Conservation (phyloP, 2,797 vertebrate genomes). For the Knipowitschia caucasica region DNA sequence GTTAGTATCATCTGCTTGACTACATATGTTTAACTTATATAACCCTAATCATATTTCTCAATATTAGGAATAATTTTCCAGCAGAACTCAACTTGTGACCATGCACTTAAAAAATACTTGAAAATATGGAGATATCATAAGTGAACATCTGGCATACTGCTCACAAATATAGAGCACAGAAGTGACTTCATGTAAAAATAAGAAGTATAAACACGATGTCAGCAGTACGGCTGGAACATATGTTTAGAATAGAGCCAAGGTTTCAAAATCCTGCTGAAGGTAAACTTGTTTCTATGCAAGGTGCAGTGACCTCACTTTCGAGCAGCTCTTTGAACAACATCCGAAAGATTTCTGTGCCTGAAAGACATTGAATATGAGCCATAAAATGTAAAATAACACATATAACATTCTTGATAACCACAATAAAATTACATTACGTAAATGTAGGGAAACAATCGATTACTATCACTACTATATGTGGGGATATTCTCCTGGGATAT, state of each 20-base stretch:
- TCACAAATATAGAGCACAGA: constrained; percentile 18
- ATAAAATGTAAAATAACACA: too few species aligned
- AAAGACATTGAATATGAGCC: not conserved
- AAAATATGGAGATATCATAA: not conserved
- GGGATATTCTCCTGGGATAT: too few species aligned
- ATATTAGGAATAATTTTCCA: too few species aligned
- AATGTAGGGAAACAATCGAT: too few species aligned
- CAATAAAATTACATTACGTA: too few species aligned
- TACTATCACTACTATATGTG: too few species aligned
- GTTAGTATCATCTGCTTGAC: not conserved
- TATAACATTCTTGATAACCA: too few species aligned
- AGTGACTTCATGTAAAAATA: constrained; percentile 34
- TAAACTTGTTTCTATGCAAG: constrained; percentile 32
- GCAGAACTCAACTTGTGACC: constrained; percentile 4
- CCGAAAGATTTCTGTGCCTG: not conserved
- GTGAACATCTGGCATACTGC: constrained; percentile 2
- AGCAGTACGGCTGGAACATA: constrained; percentile 46
- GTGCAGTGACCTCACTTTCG: constrained; percentile 30
- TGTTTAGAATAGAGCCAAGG: constrained; percentile 32
- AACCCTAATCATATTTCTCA: too few species aligned
- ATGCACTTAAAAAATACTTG: not conserved
- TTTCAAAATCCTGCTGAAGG: constrained; percentile 38
- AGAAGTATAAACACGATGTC: constrained; percentile 60
- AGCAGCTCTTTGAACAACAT: constrained; percentile 11
- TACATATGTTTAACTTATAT: not conserved